These are phyloP conservation scores for Trichonephila clavata DNA, from an alignment of 1,140 invertebrate genomes.

Conservation along the genomic window DNA sequence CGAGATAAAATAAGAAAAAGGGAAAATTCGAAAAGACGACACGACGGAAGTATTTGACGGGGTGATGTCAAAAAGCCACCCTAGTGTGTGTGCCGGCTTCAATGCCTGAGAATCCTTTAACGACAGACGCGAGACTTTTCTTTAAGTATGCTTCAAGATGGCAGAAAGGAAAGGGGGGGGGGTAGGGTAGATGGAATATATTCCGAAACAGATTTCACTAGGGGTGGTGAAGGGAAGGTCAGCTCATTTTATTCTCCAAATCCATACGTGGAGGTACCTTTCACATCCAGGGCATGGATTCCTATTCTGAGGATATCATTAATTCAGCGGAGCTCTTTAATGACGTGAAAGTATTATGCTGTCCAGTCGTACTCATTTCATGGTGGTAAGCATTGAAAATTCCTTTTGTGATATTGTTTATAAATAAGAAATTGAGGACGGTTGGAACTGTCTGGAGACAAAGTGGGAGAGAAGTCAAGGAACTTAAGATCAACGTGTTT, in stretches of 20 bases:
- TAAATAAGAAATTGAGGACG: not conserved
- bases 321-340: conserved; percentile 10
- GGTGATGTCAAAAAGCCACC: conserved; percentile 47
- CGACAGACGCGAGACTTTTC: conserved; percentile 37
- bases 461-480: not conserved
- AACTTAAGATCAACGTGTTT: not conserved
- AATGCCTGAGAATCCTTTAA: not conserved
- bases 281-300: not conserved
- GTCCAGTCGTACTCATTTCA: conserved; percentile 14
- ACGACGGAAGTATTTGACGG: conserved; percentile 40
- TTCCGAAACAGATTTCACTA: not conserved
- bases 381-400: not conserved
- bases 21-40: conserved; percentile 42
- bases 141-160: conserved; percentile 36
- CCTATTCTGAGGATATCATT: not conserved
- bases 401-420: not conserved
- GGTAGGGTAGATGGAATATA: not conserved
- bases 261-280: not conserved
- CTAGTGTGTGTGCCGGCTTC: not conserved
- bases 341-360: not conserved
- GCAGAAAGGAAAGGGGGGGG: not conserved
- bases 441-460: not conserved
- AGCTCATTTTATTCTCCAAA: conserved; percentile 32
- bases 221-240: conserved; percentile 7
- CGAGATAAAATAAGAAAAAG: conserved; percentile 28